Evolutionary conservation across 2,888 invertebrate genomes (phyloP), one percentile per base, ranked within the genome.

Genomic region (Pyrrhosoma nymphula): DNA sequence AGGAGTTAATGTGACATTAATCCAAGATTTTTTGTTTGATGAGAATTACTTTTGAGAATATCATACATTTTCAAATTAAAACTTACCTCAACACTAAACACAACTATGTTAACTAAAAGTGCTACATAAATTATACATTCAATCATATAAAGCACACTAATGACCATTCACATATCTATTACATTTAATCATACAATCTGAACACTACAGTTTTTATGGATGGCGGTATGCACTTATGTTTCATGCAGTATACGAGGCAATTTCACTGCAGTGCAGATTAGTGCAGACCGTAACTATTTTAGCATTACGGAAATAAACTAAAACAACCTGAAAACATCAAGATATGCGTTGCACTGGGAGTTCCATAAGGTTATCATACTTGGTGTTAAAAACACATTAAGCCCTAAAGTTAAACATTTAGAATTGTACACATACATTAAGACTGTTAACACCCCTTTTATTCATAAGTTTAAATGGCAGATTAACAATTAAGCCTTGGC

Each of bases 231-330:
- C 93, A 69, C 39, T 35, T 69, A 93, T 75, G 63, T 63, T 75
- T n/a, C 93, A 93, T 93, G 93, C 93, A 93, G 56, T 75, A 26
- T 89, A 89, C n/a, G 26, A 93, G 63, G 93, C 93, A 93, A 69
- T 93, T 69, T 55, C 69, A 63, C 93, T n/a, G 93, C 75, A 75
- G 93, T 93, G 93, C 93, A 93, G 47, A 75, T 91, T 35, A 75
- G 93, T 93, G 93, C 93, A 93, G 69, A 39, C 69, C 69, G 75
- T 63, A 93, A 93, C 93, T 93, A 93, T 93, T 55, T 93, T 69
- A 93, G 93, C 93, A 47, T 47, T 91, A 69, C 12, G 63, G 35
- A 75, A 93, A 89, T 55, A 6, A 75, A 93, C 69, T 20, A 93
- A 93, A 91, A 69, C 35, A 63, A 63, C 93, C 47, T n/a, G n/a